phyloP scores from a whole-genome alignment of 2,888 invertebrate genomes.

The Dolichopus griseipennis region DNA sequence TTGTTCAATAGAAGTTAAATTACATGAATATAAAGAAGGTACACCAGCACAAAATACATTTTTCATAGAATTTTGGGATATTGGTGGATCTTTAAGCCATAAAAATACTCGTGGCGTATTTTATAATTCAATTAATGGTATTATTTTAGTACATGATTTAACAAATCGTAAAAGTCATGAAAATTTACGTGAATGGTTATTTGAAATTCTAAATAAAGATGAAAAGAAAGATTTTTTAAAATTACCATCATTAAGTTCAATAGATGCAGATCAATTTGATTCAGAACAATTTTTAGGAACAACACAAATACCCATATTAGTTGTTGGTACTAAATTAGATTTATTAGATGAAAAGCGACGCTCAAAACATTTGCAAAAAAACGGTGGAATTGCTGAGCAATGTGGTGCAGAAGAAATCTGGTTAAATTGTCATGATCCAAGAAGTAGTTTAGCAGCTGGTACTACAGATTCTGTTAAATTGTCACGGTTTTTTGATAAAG shows the following conservation, averaged over 20 bases:
- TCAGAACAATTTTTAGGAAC: conserved; percentile 78
- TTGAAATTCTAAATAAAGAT: conserved; percentile 77
- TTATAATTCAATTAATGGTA: conserved; percentile 89
- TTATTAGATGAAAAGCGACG: conserved; percentile 67
- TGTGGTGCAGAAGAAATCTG: conserved; percentile 91
- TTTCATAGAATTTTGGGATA: conserved; percentile 94
- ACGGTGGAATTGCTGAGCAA: conserved; percentile 60
- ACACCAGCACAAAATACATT: conserved; percentile 83
- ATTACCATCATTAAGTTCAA: conserved; percentile 17
- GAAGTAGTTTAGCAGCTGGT: conserved; percentile 86
- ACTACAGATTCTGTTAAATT: conserved; percentile 90
- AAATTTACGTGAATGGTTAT: conserved; percentile 87
- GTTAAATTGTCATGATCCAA: conserved; percentile 62
- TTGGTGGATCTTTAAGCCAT: conserved; percentile 91
- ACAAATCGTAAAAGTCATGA: conserved; percentile 93
- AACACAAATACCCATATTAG: conserved; percentile 84
- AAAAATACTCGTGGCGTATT: conserved; percentile 89
- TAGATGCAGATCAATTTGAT: conserved; percentile 52
- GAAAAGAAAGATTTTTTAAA: conserved; percentile 43
- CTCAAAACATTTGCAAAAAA: conserved; percentile 35
- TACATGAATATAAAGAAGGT: conserved; percentile 91
- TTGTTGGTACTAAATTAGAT: conserved; percentile 90
- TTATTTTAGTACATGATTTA: conserved; percentile 93
- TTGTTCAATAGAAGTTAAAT: conserved; percentile 88
- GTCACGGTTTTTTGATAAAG: conserved; percentile 88